These are phyloP conservation scores for Menura novaehollandiae DNA, from an alignment of 2,113 vertebrate genomes.

Conservation along the genomic window DNA sequence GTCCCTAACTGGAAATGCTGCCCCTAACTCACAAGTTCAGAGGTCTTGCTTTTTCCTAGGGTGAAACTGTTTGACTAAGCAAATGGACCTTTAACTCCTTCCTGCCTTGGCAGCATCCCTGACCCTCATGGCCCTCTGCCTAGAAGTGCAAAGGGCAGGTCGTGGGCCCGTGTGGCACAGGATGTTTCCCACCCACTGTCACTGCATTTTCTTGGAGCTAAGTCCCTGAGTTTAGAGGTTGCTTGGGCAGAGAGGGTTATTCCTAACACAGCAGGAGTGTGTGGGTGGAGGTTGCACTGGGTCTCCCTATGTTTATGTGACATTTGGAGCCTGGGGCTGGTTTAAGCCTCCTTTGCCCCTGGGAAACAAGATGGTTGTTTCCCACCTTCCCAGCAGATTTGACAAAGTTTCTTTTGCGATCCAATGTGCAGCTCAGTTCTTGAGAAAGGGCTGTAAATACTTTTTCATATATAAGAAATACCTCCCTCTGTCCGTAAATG, in stretches of 20 bases:
- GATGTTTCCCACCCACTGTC: background rate
- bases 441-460: constrained; percentile 15
- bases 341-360: background rate
- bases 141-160: background rate
- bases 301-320: background rate
- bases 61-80: background rate
- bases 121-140: background rate
- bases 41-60: background rate
- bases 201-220: background rate
- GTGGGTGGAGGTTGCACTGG: background rate
- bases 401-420: background rate
- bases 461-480: background rate
- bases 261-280: background rate
- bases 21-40: background rate
- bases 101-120: background rate
- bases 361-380: background rate
- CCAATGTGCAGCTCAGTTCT: background rate
- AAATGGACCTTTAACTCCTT: background rate
- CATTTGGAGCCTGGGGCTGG: background rate
- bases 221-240: background rate
- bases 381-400: background rate
- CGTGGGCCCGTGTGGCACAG: accelerated
- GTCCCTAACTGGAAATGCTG: background rate
- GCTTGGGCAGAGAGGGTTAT: background rate
- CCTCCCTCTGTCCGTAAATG: constrained; percentile 58